A percentile compares a stretch with the other conserved stretches of the same genome.
Evolutionary conservation across 2,888 invertebrate species (phyloP).

Genomic region (Nephrotoma appendiculata): DNA sequence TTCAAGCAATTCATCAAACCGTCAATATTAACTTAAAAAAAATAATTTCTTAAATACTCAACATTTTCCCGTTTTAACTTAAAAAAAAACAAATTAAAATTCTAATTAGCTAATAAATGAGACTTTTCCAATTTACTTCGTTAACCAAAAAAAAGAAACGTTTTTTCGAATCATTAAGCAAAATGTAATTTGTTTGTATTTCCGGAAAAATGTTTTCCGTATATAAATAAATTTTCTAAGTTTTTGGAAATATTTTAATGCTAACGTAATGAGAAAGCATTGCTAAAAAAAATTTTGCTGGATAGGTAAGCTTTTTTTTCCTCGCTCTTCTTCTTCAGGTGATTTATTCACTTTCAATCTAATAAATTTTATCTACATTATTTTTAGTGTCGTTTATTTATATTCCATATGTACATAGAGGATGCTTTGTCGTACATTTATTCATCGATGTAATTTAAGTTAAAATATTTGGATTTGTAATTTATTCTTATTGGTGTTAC

Average conservation of each 20-base stretch:
- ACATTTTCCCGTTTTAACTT: not conserved
- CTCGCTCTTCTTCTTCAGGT: not conserved
- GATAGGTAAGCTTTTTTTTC: not conserved
- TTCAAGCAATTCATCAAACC: not conserved
- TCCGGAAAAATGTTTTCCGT: not conserved
- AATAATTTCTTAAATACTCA: not conserved
- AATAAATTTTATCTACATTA: not conserved
- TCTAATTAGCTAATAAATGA: not conserved
- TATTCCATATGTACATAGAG: not conserved
- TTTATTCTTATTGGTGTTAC: not conserved
- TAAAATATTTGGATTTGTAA: not conserved
- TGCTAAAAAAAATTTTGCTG: not conserved
- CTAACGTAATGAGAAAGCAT: not conserved
- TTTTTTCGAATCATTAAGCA: not conserved
- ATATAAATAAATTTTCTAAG: not conserved
- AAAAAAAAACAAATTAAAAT: not conserved
- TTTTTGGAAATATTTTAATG: not conserved
- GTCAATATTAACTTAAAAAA: not conserved
- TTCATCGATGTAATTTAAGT: not conserved
- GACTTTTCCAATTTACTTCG: not conserved
- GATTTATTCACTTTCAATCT: not conserved
- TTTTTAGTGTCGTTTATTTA: not conserved
- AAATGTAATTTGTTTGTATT: not conserved
- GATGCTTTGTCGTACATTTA: not conserved
- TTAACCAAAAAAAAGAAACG: not conserved